A percentile compares a stretch with the other conserved stretches of the same genome.
These are phyloP conservation scores for Electrona antarctica DNA, from an alignment of 2,113 vertebrate species.

Conservation along the genomic window DNA sequence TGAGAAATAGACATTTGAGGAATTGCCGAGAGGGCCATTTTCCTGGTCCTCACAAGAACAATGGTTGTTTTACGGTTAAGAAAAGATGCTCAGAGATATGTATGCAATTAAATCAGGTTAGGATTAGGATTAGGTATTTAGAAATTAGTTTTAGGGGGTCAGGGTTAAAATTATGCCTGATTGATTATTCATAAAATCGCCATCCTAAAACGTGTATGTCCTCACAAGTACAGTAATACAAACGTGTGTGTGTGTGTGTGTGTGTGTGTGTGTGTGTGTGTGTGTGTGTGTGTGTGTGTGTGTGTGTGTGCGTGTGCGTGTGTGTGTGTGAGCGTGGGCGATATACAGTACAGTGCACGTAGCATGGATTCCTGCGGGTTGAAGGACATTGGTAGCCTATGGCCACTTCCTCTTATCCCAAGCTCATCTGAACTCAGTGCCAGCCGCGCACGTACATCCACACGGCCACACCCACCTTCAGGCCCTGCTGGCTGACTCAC, in stretches of 20 bases:
- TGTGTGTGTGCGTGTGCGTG: conserved; percentile 33
- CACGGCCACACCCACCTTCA: conserved; percentile 59
- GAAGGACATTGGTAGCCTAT: conserved; percentile 76
- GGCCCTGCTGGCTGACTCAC: conserved; percentile 64
- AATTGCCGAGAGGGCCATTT: too few relatives aligned
- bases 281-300: conserved; percentile 11
- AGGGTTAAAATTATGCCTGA: too few relatives aligned
- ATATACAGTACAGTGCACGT: conserved; percentile 4
- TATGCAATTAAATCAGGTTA: too few relatives aligned
- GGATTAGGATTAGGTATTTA: too few relatives aligned
- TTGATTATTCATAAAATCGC: too few relatives aligned
- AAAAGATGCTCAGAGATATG: too few relatives aligned
- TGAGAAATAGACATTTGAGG: too few relatives aligned
- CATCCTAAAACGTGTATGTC: too few relatives aligned
- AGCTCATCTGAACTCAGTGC: conserved; percentile 70
- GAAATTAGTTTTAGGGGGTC: too few relatives aligned
- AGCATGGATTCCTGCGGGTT: conserved; percentile 72
- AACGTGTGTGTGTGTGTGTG: conserved; percentile 10
- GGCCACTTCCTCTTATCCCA: conserved; percentile 73
- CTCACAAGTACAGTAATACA: too few relatives aligned
- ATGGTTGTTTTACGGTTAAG: too few relatives aligned
- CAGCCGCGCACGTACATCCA: conserved; percentile 50
- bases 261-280: conserved; percentile 21
- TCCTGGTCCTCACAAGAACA: too few relatives aligned
- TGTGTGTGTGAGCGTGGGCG: not conserved